Percentiles rank a stretch among this genome's conserved stretches.
Conservation (phyloP, 2,113 vertebrate genomes). For the Lagenorhynchus albirostris region DNA sequence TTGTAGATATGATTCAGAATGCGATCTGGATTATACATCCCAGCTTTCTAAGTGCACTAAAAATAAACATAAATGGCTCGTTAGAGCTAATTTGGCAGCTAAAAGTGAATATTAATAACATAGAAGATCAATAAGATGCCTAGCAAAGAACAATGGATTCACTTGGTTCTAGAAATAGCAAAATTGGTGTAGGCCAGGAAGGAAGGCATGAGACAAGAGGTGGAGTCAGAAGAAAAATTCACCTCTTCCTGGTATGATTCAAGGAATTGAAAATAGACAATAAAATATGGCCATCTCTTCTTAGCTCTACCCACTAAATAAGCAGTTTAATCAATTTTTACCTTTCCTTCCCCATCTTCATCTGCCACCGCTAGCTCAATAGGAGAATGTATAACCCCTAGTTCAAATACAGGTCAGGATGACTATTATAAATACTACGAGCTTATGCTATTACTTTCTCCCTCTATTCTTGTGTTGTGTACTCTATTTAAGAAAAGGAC, state of each 20-base stretch:
- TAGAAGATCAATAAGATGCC: conserved; percentile 59
- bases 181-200: not conserved
- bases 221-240: not conserved
- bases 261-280: not conserved
- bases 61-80: conserved; percentile 60
- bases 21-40: not conserved
- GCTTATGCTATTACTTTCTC: not conserved
- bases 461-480: not conserved
- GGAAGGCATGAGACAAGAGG: not conserved
- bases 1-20: not conserved
- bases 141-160: conserved; percentile 48
- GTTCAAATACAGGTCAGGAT: conserved; percentile 59
- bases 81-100: conserved; percentile 64
- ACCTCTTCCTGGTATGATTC: not conserved
- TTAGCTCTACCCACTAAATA: conserved; percentile 9
- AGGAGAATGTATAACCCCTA: conserved; percentile 9
- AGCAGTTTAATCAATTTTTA: conserved; percentile 43
- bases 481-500: not conserved
- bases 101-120: conserved; percentile 71
- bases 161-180: conserved; percentile 51
- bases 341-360: conserved; percentile 1
- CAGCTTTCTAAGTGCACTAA: conserved; percentile 54
- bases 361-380: conserved; percentile 31
- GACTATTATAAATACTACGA: conserved; percentile 26
- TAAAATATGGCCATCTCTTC: conserved; percentile 10